A percentile compares a stretch with the other conserved stretches of the same genome.
Evolutionary conservation across 2,797 vertebrate genomes (phyloP).

Genomic region (Hippopotamyrus pictus): DNA sequence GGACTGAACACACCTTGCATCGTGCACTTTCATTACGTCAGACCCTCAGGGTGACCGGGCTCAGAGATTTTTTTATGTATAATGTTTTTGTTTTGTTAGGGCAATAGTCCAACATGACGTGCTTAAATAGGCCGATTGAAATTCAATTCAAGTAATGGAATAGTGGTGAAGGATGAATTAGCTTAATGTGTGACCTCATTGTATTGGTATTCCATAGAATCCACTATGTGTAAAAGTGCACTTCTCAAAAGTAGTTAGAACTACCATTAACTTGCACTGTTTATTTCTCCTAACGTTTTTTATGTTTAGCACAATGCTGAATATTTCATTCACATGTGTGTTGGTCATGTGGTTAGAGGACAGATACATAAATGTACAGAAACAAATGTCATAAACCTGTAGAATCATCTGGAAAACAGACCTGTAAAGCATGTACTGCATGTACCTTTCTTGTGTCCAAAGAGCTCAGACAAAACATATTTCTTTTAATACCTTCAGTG

Average conservation of each 20-base stretch:
- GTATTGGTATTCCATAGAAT: background rate
- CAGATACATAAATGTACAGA: background rate
- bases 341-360: background rate
- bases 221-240: background rate
- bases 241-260: background rate
- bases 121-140: background rate
- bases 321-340: background rate
- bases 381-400: background rate
- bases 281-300: background rate
- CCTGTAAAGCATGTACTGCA: background rate
- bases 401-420: background rate
- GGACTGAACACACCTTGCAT: background rate
- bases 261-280: background rate
- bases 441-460: background rate
- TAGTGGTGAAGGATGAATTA: background rate
- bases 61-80: background rate
- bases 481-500: background rate
- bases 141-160: background rate
- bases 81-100: background rate
- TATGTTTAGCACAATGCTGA: background rate
- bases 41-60: background rate
- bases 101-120: background rate
- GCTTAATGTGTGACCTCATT: background rate
- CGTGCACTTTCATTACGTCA: background rate
- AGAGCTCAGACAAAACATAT: background rate